phyloP scores from a whole-genome alignment of 2,888 invertebrate genomes.

The Calephelis perditalis region DNA sequence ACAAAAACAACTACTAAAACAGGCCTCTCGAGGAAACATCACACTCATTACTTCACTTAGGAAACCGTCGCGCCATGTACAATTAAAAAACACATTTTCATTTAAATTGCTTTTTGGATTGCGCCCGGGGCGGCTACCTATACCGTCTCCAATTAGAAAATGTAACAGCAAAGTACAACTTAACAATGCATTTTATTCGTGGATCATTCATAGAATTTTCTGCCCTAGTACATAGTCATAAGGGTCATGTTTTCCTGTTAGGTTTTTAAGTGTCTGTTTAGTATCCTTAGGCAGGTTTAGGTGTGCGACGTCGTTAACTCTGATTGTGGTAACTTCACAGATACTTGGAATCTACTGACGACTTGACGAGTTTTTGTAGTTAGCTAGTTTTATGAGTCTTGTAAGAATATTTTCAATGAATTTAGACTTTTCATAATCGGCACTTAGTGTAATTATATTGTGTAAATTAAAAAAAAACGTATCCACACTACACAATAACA shows the following conservation, averaged over 20 bases:
- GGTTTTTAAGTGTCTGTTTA: slow-evolving; percentile 20
- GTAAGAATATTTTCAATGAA: neutral
- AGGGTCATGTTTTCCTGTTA: neutral
- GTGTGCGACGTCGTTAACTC: slow-evolving; percentile 38
- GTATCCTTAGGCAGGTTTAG: slow-evolving; percentile 24
- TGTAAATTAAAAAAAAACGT: no score
- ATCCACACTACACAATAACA: no score
- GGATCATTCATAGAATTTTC: slow-evolving; percentile 16
- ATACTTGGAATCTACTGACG: neutral
- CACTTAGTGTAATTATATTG: no score
- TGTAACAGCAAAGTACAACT: slow-evolving; percentile 17
- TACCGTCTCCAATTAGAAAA: slow-evolving; percentile 28
- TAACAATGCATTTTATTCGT: slow-evolving; percentile 1
- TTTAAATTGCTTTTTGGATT: slow-evolving; percentile 28
- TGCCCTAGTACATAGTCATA: neutral
- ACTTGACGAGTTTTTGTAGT: slow-evolving; percentile 5
- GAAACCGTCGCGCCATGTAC: slow-evolving; percentile 26
- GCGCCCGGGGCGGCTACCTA: slow-evolving; percentile 29
- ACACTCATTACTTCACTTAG: slow-evolving; percentile 26
- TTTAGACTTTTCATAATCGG: no score
- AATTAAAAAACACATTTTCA: slow-evolving; percentile 34
- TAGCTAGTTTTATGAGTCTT: neutral
- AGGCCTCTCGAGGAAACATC: slow-evolving; percentile 12
- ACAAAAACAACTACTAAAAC: slow-evolving; percentile 8
- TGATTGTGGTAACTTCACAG: slow-evolving; percentile 38